Evolutionary conservation across 2,113 vertebrate species (phyloP).

Genomic region (Microcebus murinus): DNA sequence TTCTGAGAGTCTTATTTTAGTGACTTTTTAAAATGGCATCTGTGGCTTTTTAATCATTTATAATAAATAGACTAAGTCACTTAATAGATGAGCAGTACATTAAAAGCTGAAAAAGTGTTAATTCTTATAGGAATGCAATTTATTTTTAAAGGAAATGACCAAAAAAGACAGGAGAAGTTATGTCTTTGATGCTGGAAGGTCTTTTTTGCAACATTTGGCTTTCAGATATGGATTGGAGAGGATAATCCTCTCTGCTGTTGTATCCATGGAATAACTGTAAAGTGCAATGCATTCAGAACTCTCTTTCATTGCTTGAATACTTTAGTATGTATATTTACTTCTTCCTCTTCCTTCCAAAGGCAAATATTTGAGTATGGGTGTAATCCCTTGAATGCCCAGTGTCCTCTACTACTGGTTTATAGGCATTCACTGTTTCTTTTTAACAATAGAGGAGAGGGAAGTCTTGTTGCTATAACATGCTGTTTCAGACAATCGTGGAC

Average conservation of each 20-base stretch:
- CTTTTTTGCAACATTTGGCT: constrained; percentile 9
- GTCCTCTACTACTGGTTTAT: constrained; percentile 21
- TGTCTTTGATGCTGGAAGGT: neutral
- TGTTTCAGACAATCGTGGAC: constrained; percentile 43
- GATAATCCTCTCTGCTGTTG: neutral
- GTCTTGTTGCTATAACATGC: constrained; percentile 33
- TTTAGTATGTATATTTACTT: constrained; percentile 43
- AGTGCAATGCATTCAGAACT: constrained; percentile 25
- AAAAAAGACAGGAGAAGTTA: constrained; percentile 9
- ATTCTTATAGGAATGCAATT: constrained; percentile 16
- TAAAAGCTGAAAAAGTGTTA: constrained; percentile 8
- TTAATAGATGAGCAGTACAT: neutral
- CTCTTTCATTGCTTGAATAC: constrained; percentile 6
- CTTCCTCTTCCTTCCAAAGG: constrained; percentile 45
- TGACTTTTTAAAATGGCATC: constrained; percentile 17
- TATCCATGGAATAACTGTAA: neutral
- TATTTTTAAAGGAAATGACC: constrained; percentile 19
- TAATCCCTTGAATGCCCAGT: constrained; percentile 50
- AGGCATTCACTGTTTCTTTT: neutral
- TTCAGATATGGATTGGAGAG: neutral
- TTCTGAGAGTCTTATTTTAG: neutral
- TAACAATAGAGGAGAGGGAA: constrained; percentile 3
- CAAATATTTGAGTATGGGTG: neutral
- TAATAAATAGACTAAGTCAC: neutral
- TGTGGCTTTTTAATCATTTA: constrained; percentile 27